These are phyloP conservation scores for Cephalopholis sonnerati DNA, from an alignment of 2,113 vertebrate genomes.

Conservation along the genomic window DNA sequence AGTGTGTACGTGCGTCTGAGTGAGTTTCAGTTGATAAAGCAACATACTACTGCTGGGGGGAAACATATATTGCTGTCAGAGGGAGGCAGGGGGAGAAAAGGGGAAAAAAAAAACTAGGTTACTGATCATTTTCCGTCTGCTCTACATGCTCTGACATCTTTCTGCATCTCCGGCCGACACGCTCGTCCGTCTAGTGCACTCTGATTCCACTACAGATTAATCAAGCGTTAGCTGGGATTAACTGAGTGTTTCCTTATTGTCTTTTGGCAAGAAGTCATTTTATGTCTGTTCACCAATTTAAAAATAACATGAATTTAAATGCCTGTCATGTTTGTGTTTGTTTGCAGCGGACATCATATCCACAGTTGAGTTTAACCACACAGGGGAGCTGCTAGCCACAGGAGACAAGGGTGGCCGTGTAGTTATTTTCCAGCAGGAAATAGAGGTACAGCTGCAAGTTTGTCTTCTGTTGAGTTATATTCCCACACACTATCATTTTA, in stretches of 20 bases:
- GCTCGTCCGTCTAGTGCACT: not conserved
- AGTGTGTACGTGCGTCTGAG: constrained; percentile 35
- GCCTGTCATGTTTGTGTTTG: constrained; percentile 42
- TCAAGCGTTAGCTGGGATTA: constrained; percentile 14
- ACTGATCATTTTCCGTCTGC: constrained; percentile 58
- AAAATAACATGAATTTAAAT: not conserved
- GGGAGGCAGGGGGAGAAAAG: not conserved
- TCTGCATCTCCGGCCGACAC: constrained; percentile 15
- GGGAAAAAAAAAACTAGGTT: constrained; percentile 70
- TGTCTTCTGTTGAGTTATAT: constrained; percentile 3
- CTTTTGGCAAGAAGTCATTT: not conserved
- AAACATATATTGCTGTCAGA: constrained; percentile 16
- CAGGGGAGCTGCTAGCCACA: constrained; percentile 97
- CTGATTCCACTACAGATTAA: not conserved
- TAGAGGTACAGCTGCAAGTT: constrained; percentile 87
- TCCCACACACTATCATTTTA: not conserved
- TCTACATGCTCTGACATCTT: constrained; percentile 51
- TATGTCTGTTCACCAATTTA: not conserved
- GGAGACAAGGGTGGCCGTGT: constrained; percentile 98
- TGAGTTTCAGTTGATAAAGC: constrained; percentile 30
- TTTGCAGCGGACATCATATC: constrained; percentile 97
- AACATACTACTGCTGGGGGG: constrained; percentile 45
- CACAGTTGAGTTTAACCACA: constrained; percentile 99
- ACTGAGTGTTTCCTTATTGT: not conserved
- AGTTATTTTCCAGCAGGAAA: constrained; percentile 98